Evolutionary conservation across 2,888 invertebrate species (phyloP), one percentile per base, ranked within the genome.

Genomic region (Mellilla xanthometata): DNA sequence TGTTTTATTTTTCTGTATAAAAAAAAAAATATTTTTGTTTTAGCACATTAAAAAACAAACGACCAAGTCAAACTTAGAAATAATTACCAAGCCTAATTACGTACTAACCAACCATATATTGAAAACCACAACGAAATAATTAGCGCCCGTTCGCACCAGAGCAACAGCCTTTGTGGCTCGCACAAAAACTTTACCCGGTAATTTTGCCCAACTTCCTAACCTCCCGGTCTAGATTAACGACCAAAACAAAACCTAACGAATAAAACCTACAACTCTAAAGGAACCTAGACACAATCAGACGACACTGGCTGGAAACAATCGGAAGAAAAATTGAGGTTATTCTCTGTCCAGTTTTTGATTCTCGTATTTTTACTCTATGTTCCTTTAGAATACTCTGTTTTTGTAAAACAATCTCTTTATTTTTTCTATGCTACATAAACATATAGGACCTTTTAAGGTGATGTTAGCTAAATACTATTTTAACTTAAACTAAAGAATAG

Each of bases 201-300:
- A 24, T n/a, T 9, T 34, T 9, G 2, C 9, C 24, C 6, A 35
- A 15, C 26, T 7, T 35, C 8, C 35, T 15, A 27, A 26, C 35
- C 15, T 8, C 8, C 28, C 15, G 24, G 9, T 27, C 13, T 36
- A 36, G 10, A 27, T 36, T 28, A 36, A 19, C 19, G 2, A 27
- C 28, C 19, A 9, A n/a, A 27, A 13, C 12, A 33, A 23, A 19
- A 19, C 15, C 24, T 24, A 1, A 24, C 24, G 2, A 24, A 24
- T 24, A 24, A 35, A 35, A 27, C 23, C 12, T 29, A 29, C n/a
- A 11, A 24, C 29, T 26, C 3, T 2, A 32, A 29, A 12, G 23
- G 29, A 32, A n/a, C 32, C 38, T 38, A 33, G 28, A 44, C 32
- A 23, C 39, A 24, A 30, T 28, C 23, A 13, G 28, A 23, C 22